A percentile compares a stretch with the other conserved stretches of the same genome.
These are phyloP conservation scores for Uromys caudimaculatus DNA, from an alignment of 2,797 vertebrate species.

Conservation along the genomic window DNA sequence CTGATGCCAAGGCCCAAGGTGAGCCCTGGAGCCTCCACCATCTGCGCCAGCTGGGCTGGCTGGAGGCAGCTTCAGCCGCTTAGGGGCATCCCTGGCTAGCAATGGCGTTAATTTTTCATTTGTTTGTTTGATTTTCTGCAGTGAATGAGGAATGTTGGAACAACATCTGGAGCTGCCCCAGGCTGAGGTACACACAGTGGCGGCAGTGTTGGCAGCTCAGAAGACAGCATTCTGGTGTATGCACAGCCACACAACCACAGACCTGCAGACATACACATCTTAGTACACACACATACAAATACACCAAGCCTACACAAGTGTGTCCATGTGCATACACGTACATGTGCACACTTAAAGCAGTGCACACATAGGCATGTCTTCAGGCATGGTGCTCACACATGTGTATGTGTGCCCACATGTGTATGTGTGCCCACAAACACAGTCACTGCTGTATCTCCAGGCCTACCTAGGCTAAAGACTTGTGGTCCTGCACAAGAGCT, in stretches of 20 bases:
- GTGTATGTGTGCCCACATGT: accelerated
- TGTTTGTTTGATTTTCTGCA: conserved; percentile 87
- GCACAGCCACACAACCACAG: background rate
- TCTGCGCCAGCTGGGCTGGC: conserved; percentile 85
- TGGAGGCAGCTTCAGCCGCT: conserved; percentile 72
- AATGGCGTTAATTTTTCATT: conserved; percentile 89
- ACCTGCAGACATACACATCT: accelerated
- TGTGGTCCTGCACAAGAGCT: background rate
- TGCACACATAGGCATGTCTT: background rate
- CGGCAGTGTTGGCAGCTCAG: background rate
- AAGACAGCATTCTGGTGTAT: background rate
- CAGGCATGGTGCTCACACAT: background rate
- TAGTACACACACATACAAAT: background rate
- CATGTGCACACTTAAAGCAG: background rate
- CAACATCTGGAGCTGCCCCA: conserved; percentile 79
- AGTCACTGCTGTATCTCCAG: background rate
- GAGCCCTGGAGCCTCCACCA: conserved; percentile 81
- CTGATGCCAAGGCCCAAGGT: conserved; percentile 60
- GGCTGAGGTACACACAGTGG: conserved; percentile 23
- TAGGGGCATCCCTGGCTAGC: conserved; percentile 81
- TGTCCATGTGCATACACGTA: background rate
- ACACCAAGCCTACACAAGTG: background rate
- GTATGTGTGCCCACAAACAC: background rate
- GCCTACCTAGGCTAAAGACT: background rate
- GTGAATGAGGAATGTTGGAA: conserved; percentile 78